Evolutionary conservation across 2,888 invertebrate species (phyloP), one percentile per base, ranked within the genome.

Genomic region (Spisula solida): DNA sequence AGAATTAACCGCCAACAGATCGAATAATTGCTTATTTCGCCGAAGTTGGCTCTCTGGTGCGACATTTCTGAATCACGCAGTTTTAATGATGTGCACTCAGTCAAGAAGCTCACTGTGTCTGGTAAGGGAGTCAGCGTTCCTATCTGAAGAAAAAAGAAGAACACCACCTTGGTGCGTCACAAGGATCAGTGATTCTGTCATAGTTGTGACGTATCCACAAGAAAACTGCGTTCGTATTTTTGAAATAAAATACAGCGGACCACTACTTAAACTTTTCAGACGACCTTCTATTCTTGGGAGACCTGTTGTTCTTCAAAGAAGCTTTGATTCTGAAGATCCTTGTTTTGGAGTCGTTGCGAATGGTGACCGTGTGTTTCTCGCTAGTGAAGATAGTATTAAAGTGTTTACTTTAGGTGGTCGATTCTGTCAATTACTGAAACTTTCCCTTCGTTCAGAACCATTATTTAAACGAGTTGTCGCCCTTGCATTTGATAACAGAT

Each of bases 201-300:
- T 90, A 6, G 91, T 85, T 48, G 88, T 90, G 5, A 86, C 91
- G n/a, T 90, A 88, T 31, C 91, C 91, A n/a, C 90, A 90, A 55
- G 90, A 92, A 60, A 81, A 75, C 29, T 29, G 78, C 16, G 75
- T 92, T 14, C 86, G 89, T 18, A 82, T 91, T 8, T 91, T 88
- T 41, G 86, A 89, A 18, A 80, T 87, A 1, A 78, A 88, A 48
- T 80, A 56, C 48, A 88, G 84, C 29, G 86, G 60, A 20, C 78
- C 88, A n/a, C n/a, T 87, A 0, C 20, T 90, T 10, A 92, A 88
- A 55, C n/a, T 90, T 12, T 89, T 90, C 70, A 79, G 87, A 20
- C 89, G 78, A n/a, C 86, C 88, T 12, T 85, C 87, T 20, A 81
- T 92, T 8, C 47, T 83, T 31, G 82, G 88, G 18, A 78, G 85